These are phyloP conservation scores for Telmatherina bonti DNA, from an alignment of 2,797 vertebrate species.

Conservation along the genomic window DNA sequence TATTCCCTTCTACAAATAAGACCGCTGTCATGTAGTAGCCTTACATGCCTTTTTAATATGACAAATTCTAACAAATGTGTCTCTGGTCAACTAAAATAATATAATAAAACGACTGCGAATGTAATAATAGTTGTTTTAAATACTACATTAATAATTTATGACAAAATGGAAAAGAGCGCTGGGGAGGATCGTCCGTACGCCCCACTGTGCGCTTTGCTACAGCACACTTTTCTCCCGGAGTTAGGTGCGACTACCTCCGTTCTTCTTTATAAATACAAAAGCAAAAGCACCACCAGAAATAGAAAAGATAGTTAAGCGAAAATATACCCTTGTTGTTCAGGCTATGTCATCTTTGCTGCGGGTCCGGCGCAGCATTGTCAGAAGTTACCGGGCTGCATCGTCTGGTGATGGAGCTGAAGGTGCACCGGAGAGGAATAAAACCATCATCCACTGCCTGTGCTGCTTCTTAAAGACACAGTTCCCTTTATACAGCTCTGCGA, in stretches of 20 bases:
- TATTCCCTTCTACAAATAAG: constrained; percentile 61
- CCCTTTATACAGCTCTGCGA: background rate
- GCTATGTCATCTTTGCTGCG: constrained; percentile 30
- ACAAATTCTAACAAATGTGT: background rate
- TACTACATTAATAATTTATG: constrained; percentile 65
- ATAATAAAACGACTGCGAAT: no score
- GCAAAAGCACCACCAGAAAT: fast-evolving
- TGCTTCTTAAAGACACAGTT: constrained; percentile 73
- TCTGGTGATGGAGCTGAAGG: constrained; percentile 66
- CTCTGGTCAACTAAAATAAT: background rate
- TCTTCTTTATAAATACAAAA: background rate
- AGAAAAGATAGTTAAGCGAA: background rate
- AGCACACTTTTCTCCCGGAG: constrained; percentile 9
- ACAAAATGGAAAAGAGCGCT: constrained; percentile 68
- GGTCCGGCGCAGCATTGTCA: background rate
- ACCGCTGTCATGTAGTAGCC: constrained; percentile 4
- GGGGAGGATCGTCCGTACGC: constrained; percentile 13
- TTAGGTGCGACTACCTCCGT: constrained; percentile 10
- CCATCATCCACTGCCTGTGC: constrained; percentile 24
- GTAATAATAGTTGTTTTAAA: constrained; percentile 25
- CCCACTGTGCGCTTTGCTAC: constrained; percentile 9
- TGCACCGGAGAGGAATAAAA: constrained; percentile 44
- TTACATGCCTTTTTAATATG: background rate
- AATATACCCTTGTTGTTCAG: constrained; percentile 54
- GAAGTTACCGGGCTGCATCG: constrained; percentile 42